These are phyloP conservation scores for Bactericera cockerelli DNA, from an alignment of 1,140 invertebrate species.

Conservation along the genomic window DNA sequence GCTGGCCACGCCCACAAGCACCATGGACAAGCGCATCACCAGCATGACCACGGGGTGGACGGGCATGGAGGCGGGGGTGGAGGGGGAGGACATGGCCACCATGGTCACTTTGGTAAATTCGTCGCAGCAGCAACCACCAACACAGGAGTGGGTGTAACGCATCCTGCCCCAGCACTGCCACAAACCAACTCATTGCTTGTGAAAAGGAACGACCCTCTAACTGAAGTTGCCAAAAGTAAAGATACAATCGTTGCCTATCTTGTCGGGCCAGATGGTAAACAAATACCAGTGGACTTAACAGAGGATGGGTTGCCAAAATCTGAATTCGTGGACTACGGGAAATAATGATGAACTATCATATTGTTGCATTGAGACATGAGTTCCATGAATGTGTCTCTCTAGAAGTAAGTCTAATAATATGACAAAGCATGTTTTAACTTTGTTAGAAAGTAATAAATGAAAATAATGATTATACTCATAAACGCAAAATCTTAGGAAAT, in stretches of 20 bases:
- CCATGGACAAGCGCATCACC: constrained; percentile 14
- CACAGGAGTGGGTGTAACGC: neutral
- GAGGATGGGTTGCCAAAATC: constrained; percentile 4
- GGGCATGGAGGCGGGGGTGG: constrained; percentile 12
- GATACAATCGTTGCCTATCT: neutral
- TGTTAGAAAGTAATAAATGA: neutral
- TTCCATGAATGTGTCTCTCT: neutral
- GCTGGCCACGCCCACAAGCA: neutral
- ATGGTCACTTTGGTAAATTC: neutral
- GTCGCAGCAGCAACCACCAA: neutral
- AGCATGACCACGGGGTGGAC: constrained; percentile 10
- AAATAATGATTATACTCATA: too few relatives aligned
- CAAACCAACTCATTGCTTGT: neutral
- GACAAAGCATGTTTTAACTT: neutral
- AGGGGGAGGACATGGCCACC: constrained; percentile 7
- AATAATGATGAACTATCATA: constrained; percentile 3
- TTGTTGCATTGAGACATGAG: neutral
- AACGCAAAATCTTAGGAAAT: too few relatives aligned
- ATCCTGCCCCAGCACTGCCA: neutral
- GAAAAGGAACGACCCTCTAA: neutral
- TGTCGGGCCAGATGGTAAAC: constrained; percentile 1
- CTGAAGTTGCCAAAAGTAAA: neutral
- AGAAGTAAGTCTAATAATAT: neutral
- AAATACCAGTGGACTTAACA: neutral
- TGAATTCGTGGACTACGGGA: neutral